Evolutionary conservation across 1,140 invertebrate genomes (phyloP).

Genomic region (Plectrocnemia conspersa): DNA sequence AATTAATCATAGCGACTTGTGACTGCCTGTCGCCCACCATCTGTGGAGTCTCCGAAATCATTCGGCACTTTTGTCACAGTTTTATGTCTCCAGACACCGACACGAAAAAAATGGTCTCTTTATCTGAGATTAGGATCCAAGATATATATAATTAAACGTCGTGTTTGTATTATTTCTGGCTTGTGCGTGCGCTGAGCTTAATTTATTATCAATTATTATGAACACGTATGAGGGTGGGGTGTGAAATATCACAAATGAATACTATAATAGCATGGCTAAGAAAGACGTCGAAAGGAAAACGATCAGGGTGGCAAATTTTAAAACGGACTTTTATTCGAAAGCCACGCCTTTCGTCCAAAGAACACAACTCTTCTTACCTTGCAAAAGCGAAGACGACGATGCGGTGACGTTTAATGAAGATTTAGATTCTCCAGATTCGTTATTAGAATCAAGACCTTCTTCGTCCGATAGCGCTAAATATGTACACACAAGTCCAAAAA

Average conservation of each 20-base stretch:
- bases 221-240: too few relatives aligned
- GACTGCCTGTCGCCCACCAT: constrained; percentile 12
- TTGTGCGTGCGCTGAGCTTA: not conserved
- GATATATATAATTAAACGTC: constrained; percentile 3
- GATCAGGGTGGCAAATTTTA: constrained; percentile 45
- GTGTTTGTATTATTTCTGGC: not conserved
- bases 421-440: constrained; percentile 28
- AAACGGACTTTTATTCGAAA: constrained; percentile 49
- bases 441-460: constrained; percentile 18
- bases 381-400: constrained; percentile 3
- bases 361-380: constrained; percentile 48
- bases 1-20: constrained; percentile 13
- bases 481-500: constrained; percentile 22
- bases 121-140: not conserved
- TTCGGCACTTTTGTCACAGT: constrained; percentile 3
- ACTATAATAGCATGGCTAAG: constrained; percentile 44
- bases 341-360: constrained; percentile 51
- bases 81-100: too few relatives aligned
- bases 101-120: not conserved
- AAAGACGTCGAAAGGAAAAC: constrained; percentile 51
- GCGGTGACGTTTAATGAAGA: not conserved
- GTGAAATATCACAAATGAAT: too few relatives aligned
- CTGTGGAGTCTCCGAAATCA: constrained; percentile 5
- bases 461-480: constrained; percentile 1
- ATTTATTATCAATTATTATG: too few relatives aligned